Evolutionary conservation across 92 coral and sea anemone genomes (phyloP).

Genomic region (Desmophyllum pertusum): DNA sequence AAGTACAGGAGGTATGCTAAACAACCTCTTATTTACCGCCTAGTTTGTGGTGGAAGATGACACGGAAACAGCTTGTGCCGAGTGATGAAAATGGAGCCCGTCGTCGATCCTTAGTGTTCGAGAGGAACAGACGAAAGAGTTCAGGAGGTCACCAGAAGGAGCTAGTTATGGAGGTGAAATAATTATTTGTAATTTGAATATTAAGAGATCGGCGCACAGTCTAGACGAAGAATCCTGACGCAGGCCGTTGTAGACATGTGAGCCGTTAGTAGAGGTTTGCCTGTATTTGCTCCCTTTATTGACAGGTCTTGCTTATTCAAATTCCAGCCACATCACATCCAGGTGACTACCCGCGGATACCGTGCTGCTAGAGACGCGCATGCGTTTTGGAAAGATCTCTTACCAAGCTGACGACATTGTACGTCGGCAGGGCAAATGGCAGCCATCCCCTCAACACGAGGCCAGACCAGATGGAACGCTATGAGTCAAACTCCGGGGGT

Average conservation of each 20-base stretch:
- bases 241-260: too few relatives aligned
- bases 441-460: background rate
- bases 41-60: background rate
- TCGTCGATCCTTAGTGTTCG: background rate
- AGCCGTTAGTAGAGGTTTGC: background rate
- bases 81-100: background rate
- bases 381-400: slow-evolving; percentile 25
- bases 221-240: background rate
- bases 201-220: background rate
- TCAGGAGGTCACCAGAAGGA: background rate
- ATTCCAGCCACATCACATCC: background rate
- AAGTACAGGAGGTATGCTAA: background rate
- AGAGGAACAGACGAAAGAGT: background rate
- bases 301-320: background rate
- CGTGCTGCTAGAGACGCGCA: slow-evolving; percentile 6
- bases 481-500: background rate
- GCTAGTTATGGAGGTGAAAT: background rate
- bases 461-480: background rate
- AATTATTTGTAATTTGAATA: background rate
- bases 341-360: slow-evolving; percentile 7
- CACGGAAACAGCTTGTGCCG: background rate
- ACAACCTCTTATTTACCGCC: background rate
- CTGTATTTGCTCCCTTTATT: background rate
- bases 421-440: background rate
- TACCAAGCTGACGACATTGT: background rate